Evolutionary conservation across 1,140 invertebrate genomes (phyloP), one percentile per base, ranked within the genome.

Genomic region (Conus ventricosus): DNA sequence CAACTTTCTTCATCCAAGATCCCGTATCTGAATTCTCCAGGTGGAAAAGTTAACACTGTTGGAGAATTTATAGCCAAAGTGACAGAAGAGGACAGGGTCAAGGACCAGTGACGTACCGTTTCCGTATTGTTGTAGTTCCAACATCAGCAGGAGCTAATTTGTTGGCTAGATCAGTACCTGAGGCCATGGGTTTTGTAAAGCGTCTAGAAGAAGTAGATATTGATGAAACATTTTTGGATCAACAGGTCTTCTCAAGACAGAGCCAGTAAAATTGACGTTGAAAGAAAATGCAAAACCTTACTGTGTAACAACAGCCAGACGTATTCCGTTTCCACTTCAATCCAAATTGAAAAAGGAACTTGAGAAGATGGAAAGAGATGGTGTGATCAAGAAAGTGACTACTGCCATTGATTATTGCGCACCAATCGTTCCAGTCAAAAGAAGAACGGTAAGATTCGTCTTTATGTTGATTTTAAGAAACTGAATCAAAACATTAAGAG

Each of bases 291-390:
- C 76, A 57, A 80, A 89, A 54, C 91, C 91, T 0, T 89, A 87
- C 76, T 86, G 88, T 86, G 67, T 93, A 0, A 89, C 91, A 86
- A 85, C 91, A 23, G 90, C 91, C 51, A 91, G 92, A 85, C 88
- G 91, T 76, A 90, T 95, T 13, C 93, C 94, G 5, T 91, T 94
- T 84, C 89, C 91, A 81, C 84, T 94, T 17, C 82, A 90, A 53
- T 85, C 91, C 8, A 89, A 92, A 90, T 90, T 95, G 5, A 60
- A 60, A 60, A 4, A 27, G 7, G 92, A 94, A 90, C 81, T 95
- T 8, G 67, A 91, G 15, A 78, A 89, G 75, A 94, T 95, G 91
- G 91, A 90, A 75, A 91, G 91, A 82, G n/a, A 83, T n/a, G 88
- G 87, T 10, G 87, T 94, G 13, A 93, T 93, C 75, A 81, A 86